These are phyloP conservation scores for Sturmia bella DNA, from an alignment of 2,888 invertebrate genomes.

Conservation along the genomic window DNA sequence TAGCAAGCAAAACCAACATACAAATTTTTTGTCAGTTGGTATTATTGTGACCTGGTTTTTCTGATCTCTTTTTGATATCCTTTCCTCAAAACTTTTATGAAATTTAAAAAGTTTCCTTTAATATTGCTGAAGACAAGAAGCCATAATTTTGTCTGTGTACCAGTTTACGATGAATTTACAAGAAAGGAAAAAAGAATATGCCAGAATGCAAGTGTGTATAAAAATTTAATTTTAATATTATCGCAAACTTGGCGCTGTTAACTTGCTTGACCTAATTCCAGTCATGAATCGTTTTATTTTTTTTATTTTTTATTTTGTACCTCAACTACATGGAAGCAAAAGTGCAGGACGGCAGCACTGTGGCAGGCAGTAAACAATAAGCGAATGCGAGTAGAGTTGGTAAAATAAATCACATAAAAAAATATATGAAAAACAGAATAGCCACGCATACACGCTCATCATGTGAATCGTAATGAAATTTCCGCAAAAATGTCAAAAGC, in stretches of 20 bases:
- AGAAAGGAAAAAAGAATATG: background rate
- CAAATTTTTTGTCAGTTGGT: too few species aligned
- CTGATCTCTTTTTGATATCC: too few species aligned
- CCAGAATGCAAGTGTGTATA: background rate
- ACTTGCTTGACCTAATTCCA: constrained; percentile 65
- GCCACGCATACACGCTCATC: constrained; percentile 33
- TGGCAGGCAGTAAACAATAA: constrained; percentile 47
- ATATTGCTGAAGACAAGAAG: too few species aligned
- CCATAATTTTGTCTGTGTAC: too few species aligned
- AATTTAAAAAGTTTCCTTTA: too few species aligned
- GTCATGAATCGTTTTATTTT: constrained; percentile 55
- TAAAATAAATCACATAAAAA: constrained; percentile 47
- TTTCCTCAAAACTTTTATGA: too few species aligned
- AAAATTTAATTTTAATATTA: constrained; percentile 52
- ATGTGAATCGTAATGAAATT: constrained; percentile 65
- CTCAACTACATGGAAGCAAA: background rate
- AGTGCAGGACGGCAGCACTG: background rate
- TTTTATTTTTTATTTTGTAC: constrained; percentile 22
- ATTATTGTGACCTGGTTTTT: too few species aligned
- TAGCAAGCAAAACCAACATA: too few species aligned
- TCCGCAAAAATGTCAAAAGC: constrained; percentile 70
- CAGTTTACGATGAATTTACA: background rate
- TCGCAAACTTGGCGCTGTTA: constrained; percentile 61
- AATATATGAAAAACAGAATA: background rate
- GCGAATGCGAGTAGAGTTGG: constrained; percentile 36